Evolutionary conservation across 2,888 invertebrate species (phyloP), one percentile per base, ranked within the genome.

Genomic region (Tridacna gigas): DNA sequence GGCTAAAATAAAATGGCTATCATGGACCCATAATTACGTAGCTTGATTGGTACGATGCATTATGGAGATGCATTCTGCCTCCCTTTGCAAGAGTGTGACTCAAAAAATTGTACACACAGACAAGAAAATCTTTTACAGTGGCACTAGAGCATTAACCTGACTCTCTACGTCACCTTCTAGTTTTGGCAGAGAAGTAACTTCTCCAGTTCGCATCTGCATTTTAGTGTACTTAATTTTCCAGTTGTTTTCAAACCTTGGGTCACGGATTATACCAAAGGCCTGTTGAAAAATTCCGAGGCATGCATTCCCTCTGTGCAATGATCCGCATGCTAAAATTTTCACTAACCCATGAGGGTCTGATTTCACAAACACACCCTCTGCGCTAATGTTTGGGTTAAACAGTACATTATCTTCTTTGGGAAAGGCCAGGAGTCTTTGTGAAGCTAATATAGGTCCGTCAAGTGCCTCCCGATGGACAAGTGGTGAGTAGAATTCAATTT

Each of bases 281-380:
- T 96, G 96, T 91, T 97, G 96, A 92, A 97, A 97, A 48, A 96
- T 94, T 1, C 97, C 97, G 0, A 96, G 95, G 87, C 96, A 96
- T 47, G 89, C 77, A 74, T 94, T 93, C 7, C 94, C 93, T 5
- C 95, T 94, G 91, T 97, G 97, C 51, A 97, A 91, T 0, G 96
- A 96, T 25, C 97, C 97, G 94, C 96, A 96, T 0, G 95, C 96
- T 71, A 96, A 91, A 13, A 97, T 95, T 71, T 96, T 91, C 0
- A 96, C 96, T 67, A 96, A 93, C 0, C 97, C 97, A 92, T 97
- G 96, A 0, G 95, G 95, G 92, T 96, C 96, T 86, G 96, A 95
- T 84, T 95, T 95, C 5, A 96, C 96, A 89, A 95, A 95, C 0
- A 96, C 95, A 7, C 97, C 97, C 20, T 96, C 96, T 0, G 94